phyloP scores from a whole-genome alignment of 2,113 vertebrate species.

The Symphodus melops region DNA sequence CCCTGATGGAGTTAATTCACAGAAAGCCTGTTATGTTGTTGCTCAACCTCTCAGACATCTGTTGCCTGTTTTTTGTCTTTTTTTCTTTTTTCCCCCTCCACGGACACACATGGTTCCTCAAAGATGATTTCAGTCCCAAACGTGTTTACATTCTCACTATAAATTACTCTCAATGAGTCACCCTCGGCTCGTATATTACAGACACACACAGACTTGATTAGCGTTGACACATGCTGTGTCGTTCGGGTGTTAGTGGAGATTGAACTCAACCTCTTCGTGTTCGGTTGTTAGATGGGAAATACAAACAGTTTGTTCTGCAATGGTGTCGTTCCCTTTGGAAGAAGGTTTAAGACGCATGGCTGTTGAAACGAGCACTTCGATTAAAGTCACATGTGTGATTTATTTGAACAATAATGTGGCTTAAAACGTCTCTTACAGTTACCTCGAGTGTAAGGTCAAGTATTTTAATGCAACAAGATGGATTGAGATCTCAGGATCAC shows the following conservation, averaged over 20 bases:
- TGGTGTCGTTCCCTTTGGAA: no score
- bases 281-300: not conserved
- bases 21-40: slow-evolving; percentile 62
- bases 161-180: slow-evolving; percentile 71
- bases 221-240: slow-evolving; percentile 31
- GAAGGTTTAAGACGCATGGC: no score
- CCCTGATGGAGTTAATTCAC: slow-evolving; percentile 66
- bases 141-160: slow-evolving; percentile 71
- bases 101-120: slow-evolving; percentile 66
- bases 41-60: slow-evolving; percentile 72
- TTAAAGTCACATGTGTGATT: no score
- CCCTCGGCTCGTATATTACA: not conserved
- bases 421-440: no score
- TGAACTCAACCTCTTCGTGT: not conserved
- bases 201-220: slow-evolving; percentile 23
- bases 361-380: no score
- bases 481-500: no score
- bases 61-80: slow-evolving; percentile 40
- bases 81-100: slow-evolving; percentile 6
- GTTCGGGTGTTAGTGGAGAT: not conserved
- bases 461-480: no score
- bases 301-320: not conserved
- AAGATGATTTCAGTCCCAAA: slow-evolving; percentile 62
- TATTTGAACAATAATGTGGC: no score
- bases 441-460: no score